Evolutionary conservation across 2,797 vertebrate genomes (phyloP).

Genomic region (Pogoniulus pusillus): DNA sequence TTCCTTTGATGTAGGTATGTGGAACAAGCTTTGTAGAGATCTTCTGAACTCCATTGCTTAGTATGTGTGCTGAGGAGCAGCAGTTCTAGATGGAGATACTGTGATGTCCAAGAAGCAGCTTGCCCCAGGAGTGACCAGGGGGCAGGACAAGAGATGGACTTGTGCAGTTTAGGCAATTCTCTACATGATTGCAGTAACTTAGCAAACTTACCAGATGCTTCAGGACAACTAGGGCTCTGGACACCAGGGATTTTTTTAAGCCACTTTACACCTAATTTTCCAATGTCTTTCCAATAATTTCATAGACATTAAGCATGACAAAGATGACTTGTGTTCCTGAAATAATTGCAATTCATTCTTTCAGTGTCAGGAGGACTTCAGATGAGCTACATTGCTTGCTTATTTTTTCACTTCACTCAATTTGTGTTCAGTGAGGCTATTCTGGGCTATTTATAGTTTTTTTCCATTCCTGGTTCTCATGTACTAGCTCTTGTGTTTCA

Average conservation of each 20-base stretch:
- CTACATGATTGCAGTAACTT: not conserved
- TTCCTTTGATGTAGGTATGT: constrained; percentile 45
- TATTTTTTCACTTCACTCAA: not conserved
- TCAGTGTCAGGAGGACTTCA: not conserved
- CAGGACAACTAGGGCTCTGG: not conserved
- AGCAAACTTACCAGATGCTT: not conserved
- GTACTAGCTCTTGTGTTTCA: not conserved
- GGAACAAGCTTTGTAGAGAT: not conserved
- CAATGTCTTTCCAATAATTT: not conserved
- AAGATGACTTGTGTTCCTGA: not conserved
- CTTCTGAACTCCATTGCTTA: accelerated
- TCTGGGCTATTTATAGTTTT: not conserved
- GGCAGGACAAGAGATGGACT: not conserved
- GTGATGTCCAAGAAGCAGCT: not conserved
- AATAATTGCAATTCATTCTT: not conserved
- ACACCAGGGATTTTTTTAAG: not conserved
- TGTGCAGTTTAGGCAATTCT: not conserved
- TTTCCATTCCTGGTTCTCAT: not conserved
- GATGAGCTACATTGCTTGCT: not conserved
- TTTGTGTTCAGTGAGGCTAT: not conserved
- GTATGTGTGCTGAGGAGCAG: not conserved
- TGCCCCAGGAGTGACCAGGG: not conserved
- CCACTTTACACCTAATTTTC: not conserved
- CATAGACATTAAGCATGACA: not conserved
- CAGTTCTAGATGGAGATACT: not conserved